Conservation (phyloP, 2,113 vertebrate genomes). For the Pardalotus punctatus region DNA sequence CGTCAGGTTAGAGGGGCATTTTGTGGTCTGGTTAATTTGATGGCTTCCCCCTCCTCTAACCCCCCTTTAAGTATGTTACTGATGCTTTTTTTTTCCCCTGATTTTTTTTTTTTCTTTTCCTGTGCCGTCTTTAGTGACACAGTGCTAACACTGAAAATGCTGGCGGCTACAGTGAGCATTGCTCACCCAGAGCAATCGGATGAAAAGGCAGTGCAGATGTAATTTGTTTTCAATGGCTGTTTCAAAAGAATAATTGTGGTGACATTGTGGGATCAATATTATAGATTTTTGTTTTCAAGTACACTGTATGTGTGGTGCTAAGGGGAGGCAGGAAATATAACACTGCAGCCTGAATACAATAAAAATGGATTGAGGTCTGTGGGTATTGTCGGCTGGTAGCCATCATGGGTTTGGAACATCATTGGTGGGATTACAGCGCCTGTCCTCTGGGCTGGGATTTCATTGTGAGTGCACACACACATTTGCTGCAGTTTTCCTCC, state of each 20-base stretch:
- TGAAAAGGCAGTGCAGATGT: conserved; percentile 99
- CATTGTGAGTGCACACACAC: conserved; percentile 61
- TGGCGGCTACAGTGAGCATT: conserved; percentile 87
- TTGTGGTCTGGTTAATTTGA: conserved; percentile 34
- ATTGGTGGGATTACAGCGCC: conserved; percentile 89
- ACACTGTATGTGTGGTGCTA: conserved; percentile 98
- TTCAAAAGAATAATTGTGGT: conserved; percentile 99
- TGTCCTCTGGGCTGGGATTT: conserved; percentile 85
- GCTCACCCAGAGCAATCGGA: conserved; percentile 96
- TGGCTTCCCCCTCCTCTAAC: conserved; percentile 15
- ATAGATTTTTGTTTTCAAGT: conserved; percentile 99
- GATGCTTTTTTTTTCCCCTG: not conserved
- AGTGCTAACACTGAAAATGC: conserved; percentile 80
- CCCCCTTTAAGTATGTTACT: conserved; percentile 9
- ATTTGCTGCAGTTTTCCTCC: conserved; percentile 66
- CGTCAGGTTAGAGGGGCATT: not conserved
- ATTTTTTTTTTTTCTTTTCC: not conserved
- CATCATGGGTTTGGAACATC: conserved; percentile 88
- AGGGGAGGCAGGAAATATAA: conserved; percentile 97
- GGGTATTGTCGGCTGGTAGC: conserved; percentile 92
- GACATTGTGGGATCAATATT: conserved; percentile 98
- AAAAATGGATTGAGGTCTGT: conserved; percentile 98
- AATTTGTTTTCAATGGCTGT: conserved; percentile 99
- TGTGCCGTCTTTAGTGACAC: conserved; percentile 80
- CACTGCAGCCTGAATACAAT: conserved; percentile 95